Evolutionary conservation across 2,797 vertebrate species (phyloP).

Genomic region (Tympanoctomys barrerae): DNA sequence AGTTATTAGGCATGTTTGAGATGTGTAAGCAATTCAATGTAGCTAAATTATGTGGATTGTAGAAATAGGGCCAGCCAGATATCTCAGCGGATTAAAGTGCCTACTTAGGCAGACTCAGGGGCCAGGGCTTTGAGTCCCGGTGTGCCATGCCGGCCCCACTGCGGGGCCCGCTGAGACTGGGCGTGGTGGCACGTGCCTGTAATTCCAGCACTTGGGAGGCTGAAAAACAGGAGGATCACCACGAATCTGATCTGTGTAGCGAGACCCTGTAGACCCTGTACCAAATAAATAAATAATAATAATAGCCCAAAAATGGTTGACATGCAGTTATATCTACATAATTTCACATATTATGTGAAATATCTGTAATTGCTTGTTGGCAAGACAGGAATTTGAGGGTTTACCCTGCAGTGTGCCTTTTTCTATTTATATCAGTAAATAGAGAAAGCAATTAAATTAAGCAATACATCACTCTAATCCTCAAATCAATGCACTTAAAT

Average conservation of each 20-base stretch:
- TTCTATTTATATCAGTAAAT: background rate
- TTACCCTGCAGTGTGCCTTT: background rate
- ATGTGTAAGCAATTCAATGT: background rate
- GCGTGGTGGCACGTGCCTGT: too few relatives aligned
- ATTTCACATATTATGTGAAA: background rate
- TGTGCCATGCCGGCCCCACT: too few relatives aligned
- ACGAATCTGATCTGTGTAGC: too few relatives aligned
- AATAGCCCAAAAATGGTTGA: background rate
- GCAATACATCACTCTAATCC: background rate
- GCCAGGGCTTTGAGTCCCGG: too few relatives aligned
- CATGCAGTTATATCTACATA: background rate
- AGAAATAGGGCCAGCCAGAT: background rate
- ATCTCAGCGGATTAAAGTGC: too few relatives aligned
- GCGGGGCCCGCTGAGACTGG: too few relatives aligned
- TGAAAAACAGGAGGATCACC: too few relatives aligned
- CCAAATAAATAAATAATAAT: too few relatives aligned
- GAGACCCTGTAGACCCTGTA: too few relatives aligned
- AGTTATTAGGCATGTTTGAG: background rate
- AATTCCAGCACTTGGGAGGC: too few relatives aligned
- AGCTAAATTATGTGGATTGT: background rate
- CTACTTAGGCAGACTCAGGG: too few relatives aligned
- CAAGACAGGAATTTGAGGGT: background rate
- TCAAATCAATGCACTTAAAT: slow-evolving; percentile 11
- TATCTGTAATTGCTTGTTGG: background rate
- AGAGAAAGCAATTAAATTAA: background rate